Evolutionary conservation across 2,113 vertebrate genomes (phyloP).

Genomic region (Genyomyrus donnyi): DNA sequence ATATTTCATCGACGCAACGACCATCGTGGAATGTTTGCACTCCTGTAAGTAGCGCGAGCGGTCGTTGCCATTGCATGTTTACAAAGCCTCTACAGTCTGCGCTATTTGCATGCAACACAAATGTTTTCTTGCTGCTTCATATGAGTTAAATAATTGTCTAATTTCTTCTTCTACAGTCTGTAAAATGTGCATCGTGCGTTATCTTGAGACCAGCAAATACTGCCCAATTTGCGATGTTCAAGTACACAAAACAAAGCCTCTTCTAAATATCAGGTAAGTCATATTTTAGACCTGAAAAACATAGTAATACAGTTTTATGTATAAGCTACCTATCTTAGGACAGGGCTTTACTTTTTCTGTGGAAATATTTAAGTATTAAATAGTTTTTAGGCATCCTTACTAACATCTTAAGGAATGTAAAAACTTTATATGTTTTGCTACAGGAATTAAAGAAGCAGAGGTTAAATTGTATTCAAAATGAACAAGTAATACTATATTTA

Average conservation of each 20-base stretch:
- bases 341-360: background rate
- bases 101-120: background rate
- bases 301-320: background rate
- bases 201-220: constrained; percentile 81
- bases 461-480: background rate
- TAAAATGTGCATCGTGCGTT: constrained; percentile 79
- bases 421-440: background rate
- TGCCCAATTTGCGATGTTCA: constrained; percentile 80
- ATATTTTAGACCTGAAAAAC: background rate
- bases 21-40: constrained; percentile 79
- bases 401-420: background rate
- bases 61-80: background rate
- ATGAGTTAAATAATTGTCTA: background rate
- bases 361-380: background rate
- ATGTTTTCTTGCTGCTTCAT: background rate
- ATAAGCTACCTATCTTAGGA: background rate
- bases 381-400: background rate
- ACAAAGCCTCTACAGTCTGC: background rate
- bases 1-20: constrained; percentile 77
- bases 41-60: constrained; percentile 62
- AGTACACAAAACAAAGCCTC: constrained; percentile 78
- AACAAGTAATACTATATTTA: background rate
- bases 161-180: constrained; percentile 55
- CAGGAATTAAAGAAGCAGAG: background rate
- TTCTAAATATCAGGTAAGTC: constrained; percentile 78